phyloP scores from a whole-genome alignment of 2,113 vertebrate species.

The Pituophis catenifer region DNA sequence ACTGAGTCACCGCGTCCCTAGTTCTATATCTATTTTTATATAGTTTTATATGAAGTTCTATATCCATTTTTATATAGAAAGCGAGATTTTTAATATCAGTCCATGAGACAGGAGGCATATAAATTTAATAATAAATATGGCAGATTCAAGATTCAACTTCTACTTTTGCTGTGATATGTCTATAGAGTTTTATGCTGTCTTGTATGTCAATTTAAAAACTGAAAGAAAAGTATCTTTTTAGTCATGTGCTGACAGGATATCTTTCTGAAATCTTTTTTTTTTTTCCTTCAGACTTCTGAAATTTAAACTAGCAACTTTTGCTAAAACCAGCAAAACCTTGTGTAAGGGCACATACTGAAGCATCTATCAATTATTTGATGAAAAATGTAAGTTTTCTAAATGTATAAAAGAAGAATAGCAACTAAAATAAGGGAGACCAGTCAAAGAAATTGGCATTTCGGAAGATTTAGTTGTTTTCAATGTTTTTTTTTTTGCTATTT shows the following conservation, averaged over 20 bases:
- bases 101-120: too few species aligned
- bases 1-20: too few species aligned
- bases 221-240: neutral
- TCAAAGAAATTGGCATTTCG: constrained; percentile 1
- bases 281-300: neutral
- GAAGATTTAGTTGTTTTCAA: neutral
- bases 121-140: neutral
- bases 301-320: neutral
- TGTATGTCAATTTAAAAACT: neutral
- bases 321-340: neutral
- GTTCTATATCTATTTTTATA: too few species aligned
- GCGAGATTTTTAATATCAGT: too few species aligned
- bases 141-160: neutral
- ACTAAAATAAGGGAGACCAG: neutral
- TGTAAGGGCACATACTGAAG: neutral
- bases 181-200: neutral
- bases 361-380: neutral
- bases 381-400: neutral
- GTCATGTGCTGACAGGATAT: neutral
- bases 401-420: neutral
- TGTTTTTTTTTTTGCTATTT: neutral
- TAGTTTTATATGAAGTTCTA: too few species aligned
- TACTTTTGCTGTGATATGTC: neutral
- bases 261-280: neutral
- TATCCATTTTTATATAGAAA: neutral